Percentiles rank a stretch among this genome's conserved stretches.
Evolutionary conservation across 2,797 vertebrate species (phyloP).

Genomic region (Gambusia yucatana): DNA sequence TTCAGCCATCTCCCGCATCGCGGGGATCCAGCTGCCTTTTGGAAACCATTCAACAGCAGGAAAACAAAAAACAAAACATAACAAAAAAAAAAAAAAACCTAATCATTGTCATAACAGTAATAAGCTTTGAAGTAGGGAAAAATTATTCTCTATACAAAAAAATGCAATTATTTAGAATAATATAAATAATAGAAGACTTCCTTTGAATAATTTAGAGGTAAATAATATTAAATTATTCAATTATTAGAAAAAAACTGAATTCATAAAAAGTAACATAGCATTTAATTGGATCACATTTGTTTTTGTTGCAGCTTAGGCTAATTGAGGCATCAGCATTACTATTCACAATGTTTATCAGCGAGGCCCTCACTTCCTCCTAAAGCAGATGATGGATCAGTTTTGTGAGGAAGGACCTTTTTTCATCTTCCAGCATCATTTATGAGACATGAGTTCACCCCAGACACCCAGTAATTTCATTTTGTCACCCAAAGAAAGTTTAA

Average conservation of each 20-base stretch:
- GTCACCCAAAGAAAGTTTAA: not conserved
- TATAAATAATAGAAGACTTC: not conserved
- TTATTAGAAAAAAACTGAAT: not conserved
- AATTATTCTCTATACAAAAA: not conserved
- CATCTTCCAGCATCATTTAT: not conserved
- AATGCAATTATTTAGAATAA: not conserved
- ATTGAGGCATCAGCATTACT: not conserved
- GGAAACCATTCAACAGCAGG: slow-evolving; percentile 3
- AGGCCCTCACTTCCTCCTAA: not conserved
- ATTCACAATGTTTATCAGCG: not conserved
- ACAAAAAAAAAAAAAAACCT: slow-evolving; percentile 7
- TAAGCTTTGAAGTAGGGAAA: slow-evolving; percentile 4
- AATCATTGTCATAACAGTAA: slow-evolving; percentile 12
- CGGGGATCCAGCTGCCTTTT: slow-evolving; percentile 19
- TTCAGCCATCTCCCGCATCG: slow-evolving; percentile 39
- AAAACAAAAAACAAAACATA: no score
- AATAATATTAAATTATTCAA: not conserved
- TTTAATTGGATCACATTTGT: not conserved
- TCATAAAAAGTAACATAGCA: not conserved
- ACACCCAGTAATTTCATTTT: not conserved
- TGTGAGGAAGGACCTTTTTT: not conserved
- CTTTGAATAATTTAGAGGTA: not conserved
- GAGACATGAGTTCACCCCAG: not conserved
- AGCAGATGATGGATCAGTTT: not conserved
- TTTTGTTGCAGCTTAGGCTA: not conserved